A percentile compares a stretch with the other conserved stretches of the same genome.
phyloP scores from a whole-genome alignment of 2,113 vertebrate genomes.

The Chitala chitala region DNA sequence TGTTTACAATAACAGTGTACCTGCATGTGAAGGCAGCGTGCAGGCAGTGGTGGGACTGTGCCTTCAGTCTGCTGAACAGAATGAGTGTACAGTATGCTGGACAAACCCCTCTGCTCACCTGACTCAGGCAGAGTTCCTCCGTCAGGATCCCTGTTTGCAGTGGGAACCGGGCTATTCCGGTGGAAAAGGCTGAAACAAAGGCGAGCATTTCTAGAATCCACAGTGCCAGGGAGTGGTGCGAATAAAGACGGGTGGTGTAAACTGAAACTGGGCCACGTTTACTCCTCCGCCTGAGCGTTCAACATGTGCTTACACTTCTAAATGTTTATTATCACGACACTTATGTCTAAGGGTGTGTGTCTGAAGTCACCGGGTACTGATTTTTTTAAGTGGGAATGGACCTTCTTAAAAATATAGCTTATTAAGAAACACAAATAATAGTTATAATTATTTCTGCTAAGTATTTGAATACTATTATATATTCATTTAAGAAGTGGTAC shows the following conservation, averaged over 20 bases:
- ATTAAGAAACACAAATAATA: background rate
- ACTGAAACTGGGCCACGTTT: constrained; percentile 22
- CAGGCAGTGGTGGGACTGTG: too few relatives aligned
- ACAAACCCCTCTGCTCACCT: constrained; percentile 20
- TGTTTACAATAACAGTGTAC: too few relatives aligned
- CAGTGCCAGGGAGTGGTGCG: constrained; percentile 48
- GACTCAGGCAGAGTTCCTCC: constrained; percentile 29
- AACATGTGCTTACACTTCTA: constrained; percentile 10
- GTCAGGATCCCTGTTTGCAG: constrained; percentile 54
- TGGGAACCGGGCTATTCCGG: constrained; percentile 41
- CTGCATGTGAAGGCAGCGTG: too few relatives aligned
- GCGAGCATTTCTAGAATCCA: constrained; percentile 49
- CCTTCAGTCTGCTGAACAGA: too few relatives aligned
- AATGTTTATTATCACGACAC: background rate
- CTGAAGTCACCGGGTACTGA: background rate
- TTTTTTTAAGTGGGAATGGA: background rate
- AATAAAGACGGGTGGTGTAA: constrained; percentile 43
- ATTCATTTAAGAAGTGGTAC: too few relatives aligned
- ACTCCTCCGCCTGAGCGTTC: constrained; percentile 8
- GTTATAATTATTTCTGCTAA: too few relatives aligned
- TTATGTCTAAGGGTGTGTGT: constrained; percentile 21
- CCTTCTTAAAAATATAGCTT: background rate
- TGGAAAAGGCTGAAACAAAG: constrained; percentile 34
- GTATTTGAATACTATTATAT: too few relatives aligned
- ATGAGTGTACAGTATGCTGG: constrained; percentile 3